Evolutionary conservation across 2,113 vertebrate genomes (phyloP).

Genomic region (Ramphastos sulfuratus): DNA sequence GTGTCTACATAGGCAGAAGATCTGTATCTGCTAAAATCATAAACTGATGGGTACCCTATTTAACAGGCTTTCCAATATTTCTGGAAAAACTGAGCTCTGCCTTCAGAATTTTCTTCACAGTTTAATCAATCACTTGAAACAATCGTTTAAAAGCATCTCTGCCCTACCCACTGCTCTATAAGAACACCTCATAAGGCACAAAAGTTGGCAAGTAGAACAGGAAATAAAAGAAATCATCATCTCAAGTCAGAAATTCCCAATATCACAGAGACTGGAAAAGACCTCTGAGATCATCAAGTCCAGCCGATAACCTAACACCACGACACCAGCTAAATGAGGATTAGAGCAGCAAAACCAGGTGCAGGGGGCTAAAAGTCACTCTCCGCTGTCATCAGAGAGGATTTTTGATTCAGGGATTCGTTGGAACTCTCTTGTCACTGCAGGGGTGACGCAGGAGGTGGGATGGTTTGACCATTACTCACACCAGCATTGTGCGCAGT

Average conservation of each 20-base stretch:
- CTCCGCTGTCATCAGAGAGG: background rate
- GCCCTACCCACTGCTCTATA: background rate
- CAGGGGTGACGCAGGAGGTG: background rate
- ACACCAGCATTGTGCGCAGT: slow-evolving; percentile 88
- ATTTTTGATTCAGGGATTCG: background rate
- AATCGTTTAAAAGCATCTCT: background rate
- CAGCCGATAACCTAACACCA: no score
- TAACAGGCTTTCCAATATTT: background rate
- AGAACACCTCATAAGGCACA: background rate
- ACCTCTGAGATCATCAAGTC: no score
- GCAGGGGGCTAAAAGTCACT: background rate
- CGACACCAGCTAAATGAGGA: background rate
- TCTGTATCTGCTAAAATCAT: background rate
- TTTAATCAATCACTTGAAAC: background rate
- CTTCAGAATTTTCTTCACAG: background rate
- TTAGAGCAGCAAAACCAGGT: background rate
- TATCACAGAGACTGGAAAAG: no score
- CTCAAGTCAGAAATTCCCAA: background rate
- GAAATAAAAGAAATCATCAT: background rate
- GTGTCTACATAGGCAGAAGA: background rate
- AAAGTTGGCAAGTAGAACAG: background rate
- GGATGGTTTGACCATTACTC: slow-evolving; percentile 59
- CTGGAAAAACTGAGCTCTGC: background rate
- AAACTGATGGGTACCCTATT: background rate
- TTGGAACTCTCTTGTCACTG: background rate